phyloP scores from a whole-genome alignment of 1,140 invertebrate genomes.

The Drosophila grimshawi region DNA sequence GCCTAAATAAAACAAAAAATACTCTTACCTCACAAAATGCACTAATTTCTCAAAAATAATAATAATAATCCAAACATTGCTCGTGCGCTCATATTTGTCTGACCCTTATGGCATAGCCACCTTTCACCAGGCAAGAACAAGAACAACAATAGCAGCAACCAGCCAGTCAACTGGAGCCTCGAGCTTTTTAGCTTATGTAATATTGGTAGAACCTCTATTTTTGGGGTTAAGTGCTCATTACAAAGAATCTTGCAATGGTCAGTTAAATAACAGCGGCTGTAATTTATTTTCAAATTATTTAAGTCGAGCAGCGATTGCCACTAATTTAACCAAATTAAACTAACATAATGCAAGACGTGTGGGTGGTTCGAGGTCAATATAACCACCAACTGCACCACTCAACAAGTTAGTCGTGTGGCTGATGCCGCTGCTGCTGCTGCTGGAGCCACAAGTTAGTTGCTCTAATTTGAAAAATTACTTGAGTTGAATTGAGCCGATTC shows the following conservation, averaged over 20 bases:
- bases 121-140: conserved; percentile 57
- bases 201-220: conserved; percentile 18
- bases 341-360: conserved; percentile 79
- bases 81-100: conserved; percentile 75
- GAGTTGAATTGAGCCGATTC: conserved; percentile 55
- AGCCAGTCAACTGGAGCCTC: too few relatives aligned
- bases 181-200: conserved; percentile 48
- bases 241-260: conserved; percentile 75
- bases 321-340: conserved; percentile 79
- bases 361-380: conserved; percentile 63
- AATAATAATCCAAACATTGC: conserved; percentile 60
- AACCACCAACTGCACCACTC: conserved; percentile 6
- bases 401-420: background rate
- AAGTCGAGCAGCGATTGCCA: conserved; percentile 63
- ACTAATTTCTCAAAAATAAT: conserved; percentile 74
- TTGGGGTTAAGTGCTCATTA: conserved; percentile 77
- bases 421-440: background rate
- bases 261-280: conserved; percentile 75
- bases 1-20: conserved; percentile 6
- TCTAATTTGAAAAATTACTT: conserved; percentile 65
- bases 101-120: conserved; percentile 61
- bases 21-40: conserved; percentile 42
- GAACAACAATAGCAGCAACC: conserved; percentile 7
- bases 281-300: conserved; percentile 82
- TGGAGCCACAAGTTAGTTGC: conserved; percentile 12